These are phyloP conservation scores for Leptothorax acervorum DNA, from an alignment of 2,888 invertebrate species.

Conservation along the genomic window DNA sequence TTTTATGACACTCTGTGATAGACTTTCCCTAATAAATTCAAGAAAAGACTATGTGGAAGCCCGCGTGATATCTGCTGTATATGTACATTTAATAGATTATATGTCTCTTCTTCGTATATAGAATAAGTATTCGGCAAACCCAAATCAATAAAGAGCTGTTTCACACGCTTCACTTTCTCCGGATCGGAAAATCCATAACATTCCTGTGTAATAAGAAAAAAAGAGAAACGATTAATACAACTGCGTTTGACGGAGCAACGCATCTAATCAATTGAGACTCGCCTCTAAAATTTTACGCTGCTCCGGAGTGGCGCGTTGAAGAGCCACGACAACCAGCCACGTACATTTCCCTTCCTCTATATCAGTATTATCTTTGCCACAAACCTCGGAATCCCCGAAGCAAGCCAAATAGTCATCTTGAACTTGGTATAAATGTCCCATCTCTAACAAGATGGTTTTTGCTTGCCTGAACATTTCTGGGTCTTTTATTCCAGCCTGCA, in stretches of 20 bases:
- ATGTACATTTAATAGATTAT: constrained; percentile 92
- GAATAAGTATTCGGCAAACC: constrained; percentile 92
- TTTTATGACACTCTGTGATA: constrained; percentile 90
- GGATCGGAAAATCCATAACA: constrained; percentile 91
- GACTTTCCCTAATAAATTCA: constrained; percentile 93
- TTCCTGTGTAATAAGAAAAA: constrained; percentile 84
- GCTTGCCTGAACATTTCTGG: constrained; percentile 94
- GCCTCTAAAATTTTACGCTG: constrained; percentile 91
- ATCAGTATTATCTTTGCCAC: constrained; percentile 96
- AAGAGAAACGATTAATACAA: background rate
- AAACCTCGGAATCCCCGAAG: constrained; percentile 94
- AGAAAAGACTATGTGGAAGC: constrained; percentile 93
- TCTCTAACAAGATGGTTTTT: constrained; percentile 94
- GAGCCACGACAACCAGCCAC: constrained; percentile 96
- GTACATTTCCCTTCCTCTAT: constrained; percentile 98
- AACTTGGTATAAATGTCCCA: constrained; percentile 98
- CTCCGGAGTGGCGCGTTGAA: constrained; percentile 91
- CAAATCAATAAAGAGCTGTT: constrained; percentile 92
- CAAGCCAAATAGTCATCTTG: constrained; percentile 96
- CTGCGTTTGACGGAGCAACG: background rate
- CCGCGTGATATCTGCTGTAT: constrained; percentile 94
- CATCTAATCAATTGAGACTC: constrained; percentile 42
- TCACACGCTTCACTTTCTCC: constrained; percentile 90
- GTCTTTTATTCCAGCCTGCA: constrained; percentile 89
- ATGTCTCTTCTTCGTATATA: constrained; percentile 93